Evolutionary conservation across 2,888 invertebrate species (phyloP).

Genomic region (Lamproptera curius): DNA sequence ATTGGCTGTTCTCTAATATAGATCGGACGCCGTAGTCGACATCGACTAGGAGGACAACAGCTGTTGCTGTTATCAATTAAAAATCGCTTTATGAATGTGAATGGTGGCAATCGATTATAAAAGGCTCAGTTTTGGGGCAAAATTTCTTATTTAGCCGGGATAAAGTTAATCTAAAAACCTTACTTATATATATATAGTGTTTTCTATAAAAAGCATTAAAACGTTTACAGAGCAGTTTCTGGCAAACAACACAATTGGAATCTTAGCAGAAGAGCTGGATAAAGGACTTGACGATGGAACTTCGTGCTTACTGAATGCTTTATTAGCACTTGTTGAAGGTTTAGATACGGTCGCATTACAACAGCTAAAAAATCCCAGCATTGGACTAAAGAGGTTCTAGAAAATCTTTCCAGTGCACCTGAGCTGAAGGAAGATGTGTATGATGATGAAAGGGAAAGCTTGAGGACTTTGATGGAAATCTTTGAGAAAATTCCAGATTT

Average conservation of each 20-base stretch:
- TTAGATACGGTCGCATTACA: conserved; percentile 33
- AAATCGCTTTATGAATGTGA: too few species aligned
- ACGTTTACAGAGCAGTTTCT: conserved; percentile 53
- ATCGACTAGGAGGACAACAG: too few species aligned
- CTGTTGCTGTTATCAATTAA: too few species aligned
- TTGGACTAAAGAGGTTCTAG: conserved; percentile 40
- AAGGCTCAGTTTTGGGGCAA: too few species aligned
- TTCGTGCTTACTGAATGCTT: conserved; percentile 51
- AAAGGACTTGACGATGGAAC: conserved; percentile 41
- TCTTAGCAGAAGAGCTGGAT: conserved; percentile 40
- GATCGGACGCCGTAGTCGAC: too few species aligned
- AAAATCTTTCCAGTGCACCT: conserved; percentile 38
- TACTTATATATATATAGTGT: too few species aligned
- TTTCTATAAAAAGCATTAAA: too few species aligned
- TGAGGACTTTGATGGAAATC: conserved; percentile 36
- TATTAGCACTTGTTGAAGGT: conserved; percentile 39
- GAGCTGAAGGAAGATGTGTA: conserved; percentile 43
- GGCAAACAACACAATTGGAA: conserved; percentile 40
- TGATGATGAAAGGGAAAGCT: conserved; percentile 51
- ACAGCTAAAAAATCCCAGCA: conserved; percentile 40
- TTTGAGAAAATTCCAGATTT: conserved; percentile 28
- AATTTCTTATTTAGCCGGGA: too few species aligned
- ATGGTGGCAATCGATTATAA: too few species aligned
- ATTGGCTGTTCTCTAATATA: too few species aligned
- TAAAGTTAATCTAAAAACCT: too few species aligned